Evolutionary conservation across 2,113 vertebrate species (phyloP).

Genomic region (Calidris pugnax): DNA sequence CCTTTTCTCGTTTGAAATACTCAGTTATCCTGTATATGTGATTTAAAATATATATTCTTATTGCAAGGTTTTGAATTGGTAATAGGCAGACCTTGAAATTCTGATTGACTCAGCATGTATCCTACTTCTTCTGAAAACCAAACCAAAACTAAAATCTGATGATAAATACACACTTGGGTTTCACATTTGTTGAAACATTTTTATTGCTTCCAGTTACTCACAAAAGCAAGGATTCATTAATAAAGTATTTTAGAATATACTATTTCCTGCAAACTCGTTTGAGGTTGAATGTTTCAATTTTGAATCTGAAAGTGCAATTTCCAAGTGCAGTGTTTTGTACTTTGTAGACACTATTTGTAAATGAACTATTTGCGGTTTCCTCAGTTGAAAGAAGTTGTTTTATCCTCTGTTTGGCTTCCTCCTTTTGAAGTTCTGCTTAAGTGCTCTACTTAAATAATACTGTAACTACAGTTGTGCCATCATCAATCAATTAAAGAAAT

Average conservation of each 20-base stretch:
- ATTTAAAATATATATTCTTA: background rate
- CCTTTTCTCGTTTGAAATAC: constrained; percentile 35
- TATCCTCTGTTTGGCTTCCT: background rate
- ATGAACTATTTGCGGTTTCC: background rate
- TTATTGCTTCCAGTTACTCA: background rate
- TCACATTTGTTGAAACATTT: background rate
- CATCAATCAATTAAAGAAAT: background rate
- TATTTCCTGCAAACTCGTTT: background rate
- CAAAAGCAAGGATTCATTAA: background rate
- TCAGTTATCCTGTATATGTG: background rate
- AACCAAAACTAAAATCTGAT: background rate
- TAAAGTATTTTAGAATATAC: background rate
- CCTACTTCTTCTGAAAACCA: background rate
- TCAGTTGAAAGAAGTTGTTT: background rate
- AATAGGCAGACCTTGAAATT: background rate
- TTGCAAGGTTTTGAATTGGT: background rate
- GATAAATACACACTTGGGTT: background rate
- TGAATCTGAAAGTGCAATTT: background rate
- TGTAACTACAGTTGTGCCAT: background rate
- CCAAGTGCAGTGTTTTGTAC: background rate
- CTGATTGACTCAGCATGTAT: background rate
- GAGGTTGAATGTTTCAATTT: background rate
- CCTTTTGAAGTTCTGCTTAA: background rate
- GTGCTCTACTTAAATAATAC: background rate
- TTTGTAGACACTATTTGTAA: background rate